A percentile compares a stretch with the other conserved stretches of the same genome.
phyloP scores from a whole-genome alignment of 2,797 vertebrate genomes.

The Mycteria americana region DNA sequence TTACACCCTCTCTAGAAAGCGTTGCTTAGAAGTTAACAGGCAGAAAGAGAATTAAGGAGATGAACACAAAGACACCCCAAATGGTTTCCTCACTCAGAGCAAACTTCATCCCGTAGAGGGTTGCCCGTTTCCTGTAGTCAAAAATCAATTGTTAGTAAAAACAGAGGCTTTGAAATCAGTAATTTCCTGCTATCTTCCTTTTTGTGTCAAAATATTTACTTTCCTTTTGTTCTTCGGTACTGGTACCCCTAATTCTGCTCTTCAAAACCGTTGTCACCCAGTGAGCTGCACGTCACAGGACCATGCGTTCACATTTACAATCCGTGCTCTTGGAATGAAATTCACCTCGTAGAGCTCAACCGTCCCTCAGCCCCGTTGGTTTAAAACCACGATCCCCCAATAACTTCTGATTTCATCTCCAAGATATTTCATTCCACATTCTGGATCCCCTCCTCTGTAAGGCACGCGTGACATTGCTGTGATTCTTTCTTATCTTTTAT shows the following conservation, averaged over 20 bases:
- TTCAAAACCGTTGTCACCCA: background rate
- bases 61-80: slow-evolving; percentile 44
- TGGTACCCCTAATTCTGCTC: background rate
- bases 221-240: background rate
- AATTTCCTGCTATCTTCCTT: background rate
- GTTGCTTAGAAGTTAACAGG: slow-evolving; percentile 37
- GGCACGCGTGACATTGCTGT: background rate
- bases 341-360: background rate
- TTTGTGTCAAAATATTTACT: background rate
- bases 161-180: background rate
- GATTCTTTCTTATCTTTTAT: background rate
- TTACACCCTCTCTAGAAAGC: background rate
- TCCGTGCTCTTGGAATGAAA: background rate
- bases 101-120: background rate
- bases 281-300: background rate
- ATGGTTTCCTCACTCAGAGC: background rate
- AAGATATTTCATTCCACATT: background rate
- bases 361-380: background rate
- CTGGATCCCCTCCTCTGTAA: background rate
- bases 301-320: background rate
- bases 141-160: slow-evolving; percentile 19
- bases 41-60: slow-evolving; percentile 48
- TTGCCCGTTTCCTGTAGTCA: background rate
- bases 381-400: background rate
- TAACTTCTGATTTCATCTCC: background rate